Evolutionary conservation across 2,113 vertebrate species (phyloP).

Genomic region (Pedetes capensis): DNA sequence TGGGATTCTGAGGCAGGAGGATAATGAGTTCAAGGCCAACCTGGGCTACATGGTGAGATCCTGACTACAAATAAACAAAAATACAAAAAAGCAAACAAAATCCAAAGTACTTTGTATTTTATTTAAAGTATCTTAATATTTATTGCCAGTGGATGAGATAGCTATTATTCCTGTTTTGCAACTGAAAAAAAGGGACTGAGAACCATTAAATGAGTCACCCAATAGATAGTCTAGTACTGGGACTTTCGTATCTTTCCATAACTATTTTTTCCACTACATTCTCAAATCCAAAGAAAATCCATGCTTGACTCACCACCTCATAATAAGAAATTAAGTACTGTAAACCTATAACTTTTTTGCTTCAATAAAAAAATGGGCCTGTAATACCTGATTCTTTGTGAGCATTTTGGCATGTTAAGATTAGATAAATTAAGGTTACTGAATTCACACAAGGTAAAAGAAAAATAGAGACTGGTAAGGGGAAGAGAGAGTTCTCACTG

Average conservation of each 20-base stretch:
- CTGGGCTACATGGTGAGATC: neutral
- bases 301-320: neutral
- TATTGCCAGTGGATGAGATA: neutral
- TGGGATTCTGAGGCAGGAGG: neutral
- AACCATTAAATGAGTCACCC: neutral
- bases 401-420: neutral
- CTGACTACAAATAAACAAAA: neutral
- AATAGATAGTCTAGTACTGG: neutral
- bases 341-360: neutral
- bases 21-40: neutral
- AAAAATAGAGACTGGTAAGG: neutral
- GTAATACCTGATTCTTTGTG: neutral
- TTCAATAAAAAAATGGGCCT: neutral
- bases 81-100: too few relatives aligned
- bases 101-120: neutral
- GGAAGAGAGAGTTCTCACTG: neutral
- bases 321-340: neutral
- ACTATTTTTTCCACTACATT: neutral
- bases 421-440: neutral
- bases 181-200: neutral
- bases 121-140: constrained; percentile 6
- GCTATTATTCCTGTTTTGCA: constrained; percentile 27
- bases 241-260: neutral
- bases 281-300: neutral
- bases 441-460: neutral